Base-by-base conservation (phyloP, 2,113 vertebrate species). In the Myotis brandtii region DNA sequence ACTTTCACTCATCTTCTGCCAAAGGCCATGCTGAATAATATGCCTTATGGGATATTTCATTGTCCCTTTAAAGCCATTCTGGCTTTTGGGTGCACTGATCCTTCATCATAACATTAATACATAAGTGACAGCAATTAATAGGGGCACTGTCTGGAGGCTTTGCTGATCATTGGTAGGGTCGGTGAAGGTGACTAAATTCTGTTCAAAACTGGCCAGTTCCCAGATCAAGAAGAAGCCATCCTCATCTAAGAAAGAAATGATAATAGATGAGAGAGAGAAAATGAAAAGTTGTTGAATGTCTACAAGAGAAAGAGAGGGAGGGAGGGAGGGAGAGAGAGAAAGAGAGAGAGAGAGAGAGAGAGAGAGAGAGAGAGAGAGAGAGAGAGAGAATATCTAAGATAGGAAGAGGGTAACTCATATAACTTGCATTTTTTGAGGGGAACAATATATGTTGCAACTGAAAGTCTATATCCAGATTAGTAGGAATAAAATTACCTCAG, bases 401-500 rank as follows among this genome's bases (percentile, higher is more conserved):
- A 62, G 17, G 18, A 76, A 56, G 30, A 40, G 10, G 14, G 11
- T 32, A 40, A 87, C 16, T 72, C n/a, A 79, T 9, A 34, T 7
- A 79, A 62, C 34, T 94, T 93, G 76, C 79, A 50, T 86, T 92
- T 94, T 46, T 70, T 76, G 30, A 89, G 27, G 43, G 95, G 20
- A 40, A 86, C n/a, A 93, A 77, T 95, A 80, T 81, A 87, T 54
- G 7, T 14, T 81, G 76, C 96, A 87, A 21, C 16, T 86, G 50
- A 93, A 94, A 94, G 83, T 84, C 56, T 43, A 34, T 76, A 86
- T 40, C 50, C 20, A 88, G 77, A 95, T 95, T 54, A 92, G 70
- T 62, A 87, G 46, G 56, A 67, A 52, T 4, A 72, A 52, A 76
- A 70, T 37, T 89, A 64, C 52, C 48, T 93, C 73, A 84, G 56